A percentile compares a stretch with the other conserved stretches of the same genome.
Evolutionary conservation across 2,797 vertebrate species (phyloP).

Genomic region (Chaetophractus vellerosus): DNA sequence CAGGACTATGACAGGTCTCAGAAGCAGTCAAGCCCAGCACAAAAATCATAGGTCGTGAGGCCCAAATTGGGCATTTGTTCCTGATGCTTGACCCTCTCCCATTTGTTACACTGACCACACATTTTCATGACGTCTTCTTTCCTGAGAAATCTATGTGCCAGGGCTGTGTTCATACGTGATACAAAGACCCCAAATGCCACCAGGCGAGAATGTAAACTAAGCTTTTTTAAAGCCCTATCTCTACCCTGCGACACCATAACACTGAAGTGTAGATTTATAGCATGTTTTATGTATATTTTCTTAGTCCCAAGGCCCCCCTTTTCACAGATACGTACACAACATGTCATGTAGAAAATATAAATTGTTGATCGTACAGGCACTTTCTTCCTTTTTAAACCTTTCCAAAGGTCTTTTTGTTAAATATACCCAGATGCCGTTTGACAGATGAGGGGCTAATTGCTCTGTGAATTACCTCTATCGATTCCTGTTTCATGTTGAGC

Average conservation of each 20-base stretch:
- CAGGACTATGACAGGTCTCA: neutral
- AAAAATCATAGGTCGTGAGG: neutral
- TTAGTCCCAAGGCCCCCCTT: conserved; percentile 89
- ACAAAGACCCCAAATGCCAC: conserved; percentile 70
- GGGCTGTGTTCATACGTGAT: neutral
- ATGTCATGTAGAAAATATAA: conserved; percentile 93
- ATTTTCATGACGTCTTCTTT: conserved; percentile 79
- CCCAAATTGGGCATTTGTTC: conserved; percentile 3
- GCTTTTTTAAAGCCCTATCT: conserved; percentile 82
- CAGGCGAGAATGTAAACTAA: conserved; percentile 84
- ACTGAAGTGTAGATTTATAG: conserved; percentile 90
- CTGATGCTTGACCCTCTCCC: neutral
- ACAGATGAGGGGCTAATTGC: conserved; percentile 96
- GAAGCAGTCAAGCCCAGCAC: neutral
- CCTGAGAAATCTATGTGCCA: conserved; percentile 75
- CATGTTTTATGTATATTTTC: conserved; percentile 91
- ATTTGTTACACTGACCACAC: conserved; percentile 43
- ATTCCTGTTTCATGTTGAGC: conserved; percentile 95
- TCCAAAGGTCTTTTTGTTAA: conserved; percentile 94
- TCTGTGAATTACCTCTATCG: conserved; percentile 96
- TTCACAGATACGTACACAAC: conserved; percentile 92
- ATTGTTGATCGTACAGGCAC: conserved; percentile 92
- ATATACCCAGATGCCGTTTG: conserved; percentile 93
- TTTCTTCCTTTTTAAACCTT: conserved; percentile 92
- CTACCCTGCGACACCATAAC: conserved; percentile 81